Percentiles rank a stretch among this genome's conserved stretches.
phyloP scores from a whole-genome alignment of 2,888 invertebrate genomes.

The Trissoscelio sp. region DNA sequence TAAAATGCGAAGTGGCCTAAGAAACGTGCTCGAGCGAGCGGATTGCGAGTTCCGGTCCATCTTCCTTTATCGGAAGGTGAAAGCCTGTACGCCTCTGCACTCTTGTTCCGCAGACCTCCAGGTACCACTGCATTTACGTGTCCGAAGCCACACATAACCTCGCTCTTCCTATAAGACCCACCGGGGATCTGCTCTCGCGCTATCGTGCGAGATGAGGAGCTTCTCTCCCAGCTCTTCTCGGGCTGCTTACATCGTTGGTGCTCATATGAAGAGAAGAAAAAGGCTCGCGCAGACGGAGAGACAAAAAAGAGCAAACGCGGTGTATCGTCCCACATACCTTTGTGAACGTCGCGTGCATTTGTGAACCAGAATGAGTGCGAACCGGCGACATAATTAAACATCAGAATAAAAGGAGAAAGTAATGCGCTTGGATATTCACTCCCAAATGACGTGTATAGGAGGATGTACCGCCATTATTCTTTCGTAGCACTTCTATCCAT shows the following conservation, averaged over 20 bases:
- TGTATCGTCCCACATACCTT: slow-evolving; percentile 77
- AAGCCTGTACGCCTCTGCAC: slow-evolving; percentile 79
- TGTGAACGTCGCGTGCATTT: slow-evolving; percentile 72
- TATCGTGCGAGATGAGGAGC: slow-evolving; percentile 72
- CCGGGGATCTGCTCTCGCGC: slow-evolving; percentile 71
- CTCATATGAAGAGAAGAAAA: slow-evolving; percentile 62
- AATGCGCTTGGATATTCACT: slow-evolving; percentile 46
- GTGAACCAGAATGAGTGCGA: slow-evolving; percentile 67
- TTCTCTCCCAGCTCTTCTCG: slow-evolving; percentile 55
- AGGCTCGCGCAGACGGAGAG: slow-evolving; percentile 68
- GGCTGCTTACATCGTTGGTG: slow-evolving; percentile 58
- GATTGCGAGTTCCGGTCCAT: slow-evolving; percentile 66
- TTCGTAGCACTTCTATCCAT: slow-evolving; percentile 5
- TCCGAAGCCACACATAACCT: slow-evolving; percentile 74
- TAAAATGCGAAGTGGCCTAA: slow-evolving; percentile 35
- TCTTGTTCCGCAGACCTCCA: slow-evolving; percentile 69
- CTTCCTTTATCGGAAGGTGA: slow-evolving; percentile 71
- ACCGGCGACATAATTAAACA: slow-evolving; percentile 70
- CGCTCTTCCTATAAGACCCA: slow-evolving; percentile 75
- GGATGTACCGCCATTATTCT: slow-evolving; percentile 58
- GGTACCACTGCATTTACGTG: slow-evolving; percentile 74
- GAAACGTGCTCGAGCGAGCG: slow-evolving; percentile 24
- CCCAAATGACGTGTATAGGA: slow-evolving; percentile 47
- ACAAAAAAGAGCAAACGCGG: slow-evolving; percentile 66
- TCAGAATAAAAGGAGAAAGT: slow-evolving; percentile 62